Evolutionary conservation across 23 tunicate species (phyloP), one percentile per base, ranked within the genome.

Genomic region (Halocynthia aurantium): DNA sequence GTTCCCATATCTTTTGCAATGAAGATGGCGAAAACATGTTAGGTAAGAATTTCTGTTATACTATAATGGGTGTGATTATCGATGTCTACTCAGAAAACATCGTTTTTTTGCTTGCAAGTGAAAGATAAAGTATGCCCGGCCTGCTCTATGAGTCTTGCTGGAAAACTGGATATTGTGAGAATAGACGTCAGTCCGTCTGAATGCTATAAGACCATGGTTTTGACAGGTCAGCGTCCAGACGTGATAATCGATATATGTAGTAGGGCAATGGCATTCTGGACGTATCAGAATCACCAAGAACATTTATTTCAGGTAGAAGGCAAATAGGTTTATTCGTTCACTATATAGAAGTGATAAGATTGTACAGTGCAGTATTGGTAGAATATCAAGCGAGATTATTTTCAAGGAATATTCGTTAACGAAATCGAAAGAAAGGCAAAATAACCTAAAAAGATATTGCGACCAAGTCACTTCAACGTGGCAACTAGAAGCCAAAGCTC

Each of bases 1-100:
- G 96, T 70, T 89, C 88, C 18, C 96, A 89, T 53, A 44, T 89
- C 66, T 89, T 89, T 76, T 89, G 96, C 52, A 9, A 87, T 69
- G 96, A 84, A 52, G 96, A 89, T 76, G 96, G 96, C 69, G 84
- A 89, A 81, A 81, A 80, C 17, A 62, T 69, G 40, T 15, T 89
- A 12, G 88, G 96, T 89, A 76, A 80, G 61, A 52, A 0, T 22
- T 22, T 10, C 72, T 17, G 2, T 61, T 61, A 5, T 22, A 19
- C 22, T 10, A 44, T 54, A 8, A 44, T 1, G 19, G 12, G 2
- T 11, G 22, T 67, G 13, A 2, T 12, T 1, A 58, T 58, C n/a
- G 63, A 58, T 58, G 63, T 15, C 72, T 68, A 15, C 72, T 68
- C 1, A 0, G 22, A 18, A 68, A 68, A 68, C 22, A 18, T 68